A percentile compares a stretch with the other conserved stretches of the same genome.
These are phyloP conservation scores for Amniataba percoides DNA, from an alignment of 2,797 vertebrate species.

Conservation along the genomic window DNA sequence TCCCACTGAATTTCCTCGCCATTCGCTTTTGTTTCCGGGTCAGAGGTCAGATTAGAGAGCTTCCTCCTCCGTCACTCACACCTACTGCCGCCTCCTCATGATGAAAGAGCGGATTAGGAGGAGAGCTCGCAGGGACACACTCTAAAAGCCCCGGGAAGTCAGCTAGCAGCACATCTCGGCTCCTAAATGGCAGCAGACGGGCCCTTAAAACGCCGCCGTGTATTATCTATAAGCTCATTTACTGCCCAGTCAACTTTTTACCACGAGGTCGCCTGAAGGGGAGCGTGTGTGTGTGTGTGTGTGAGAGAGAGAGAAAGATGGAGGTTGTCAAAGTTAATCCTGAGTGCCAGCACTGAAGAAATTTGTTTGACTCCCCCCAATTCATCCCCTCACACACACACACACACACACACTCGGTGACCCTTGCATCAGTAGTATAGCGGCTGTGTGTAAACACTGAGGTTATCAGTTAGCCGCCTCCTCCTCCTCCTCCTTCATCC, in stretches of 20 bases:
- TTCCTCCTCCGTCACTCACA: slow-evolving; percentile 76
- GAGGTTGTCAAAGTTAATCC: slow-evolving; percentile 67
- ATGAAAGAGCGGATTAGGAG: slow-evolving; percentile 83
- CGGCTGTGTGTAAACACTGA: slow-evolving; percentile 87
- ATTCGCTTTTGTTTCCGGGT: slow-evolving; percentile 70
- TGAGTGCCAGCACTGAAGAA: slow-evolving; percentile 55
- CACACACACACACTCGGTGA: slow-evolving; percentile 56
- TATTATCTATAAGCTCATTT: slow-evolving; percentile 73
- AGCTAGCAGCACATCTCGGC: slow-evolving; percentile 62
- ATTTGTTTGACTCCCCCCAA: slow-evolving; percentile 40
- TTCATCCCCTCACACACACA: slow-evolving; percentile 6
- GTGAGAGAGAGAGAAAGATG: slow-evolving; percentile 44
- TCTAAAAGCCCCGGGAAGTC: slow-evolving; percentile 71
- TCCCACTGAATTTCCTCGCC: slow-evolving; percentile 23
- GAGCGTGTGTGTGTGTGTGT: slow-evolving; percentile 30
- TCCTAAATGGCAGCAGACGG: slow-evolving; percentile 69
- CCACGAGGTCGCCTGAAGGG: slow-evolving; percentile 63
- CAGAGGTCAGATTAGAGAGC: slow-evolving; percentile 71
- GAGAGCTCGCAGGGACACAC: slow-evolving; percentile 29
- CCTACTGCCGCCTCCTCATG: slow-evolving; percentile 71
- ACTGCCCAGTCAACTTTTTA: slow-evolving; percentile 70
- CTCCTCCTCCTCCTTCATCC: slow-evolving; percentile 62
- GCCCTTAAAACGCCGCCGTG: slow-evolving; percentile 62
- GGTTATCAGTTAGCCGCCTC: slow-evolving; percentile 82
- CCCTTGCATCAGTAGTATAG: slow-evolving; percentile 71